These are phyloP conservation scores for Miltochrista miniata DNA, from an alignment of 2,888 invertebrate species.

Conservation along the genomic window DNA sequence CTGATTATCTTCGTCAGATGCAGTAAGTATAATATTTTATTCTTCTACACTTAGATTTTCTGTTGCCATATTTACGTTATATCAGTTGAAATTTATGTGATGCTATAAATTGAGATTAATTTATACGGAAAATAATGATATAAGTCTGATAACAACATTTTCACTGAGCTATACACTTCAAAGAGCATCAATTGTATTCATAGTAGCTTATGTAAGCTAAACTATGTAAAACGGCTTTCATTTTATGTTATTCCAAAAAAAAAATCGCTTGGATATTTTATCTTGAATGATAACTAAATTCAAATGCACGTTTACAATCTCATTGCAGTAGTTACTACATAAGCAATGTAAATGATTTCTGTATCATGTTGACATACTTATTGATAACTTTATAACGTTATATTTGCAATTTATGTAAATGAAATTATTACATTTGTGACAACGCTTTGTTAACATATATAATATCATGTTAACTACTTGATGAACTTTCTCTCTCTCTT, in stretches of 20 bases:
- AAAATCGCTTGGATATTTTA: no score
- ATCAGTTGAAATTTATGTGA: neutral
- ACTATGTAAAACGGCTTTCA: no score
- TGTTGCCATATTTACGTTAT: neutral
- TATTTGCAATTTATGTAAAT: neutral
- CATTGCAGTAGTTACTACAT: neutral
- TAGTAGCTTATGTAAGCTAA: no score
- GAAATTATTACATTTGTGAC: neutral
- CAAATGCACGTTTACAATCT: neutral
- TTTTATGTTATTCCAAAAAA: no score
- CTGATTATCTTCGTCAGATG: slow-evolving; percentile 84
- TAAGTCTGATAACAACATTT: no score
- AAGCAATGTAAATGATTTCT: neutral
- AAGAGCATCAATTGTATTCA: no score
- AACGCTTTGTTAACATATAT: neutral
- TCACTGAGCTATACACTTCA: no score
- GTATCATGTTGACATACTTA: neutral
- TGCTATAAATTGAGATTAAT: no score
- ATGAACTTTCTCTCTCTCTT: neutral
- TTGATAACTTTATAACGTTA: neutral
- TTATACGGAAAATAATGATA: no score
- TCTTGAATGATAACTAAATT: neutral
- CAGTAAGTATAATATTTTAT: slow-evolving; percentile 75
- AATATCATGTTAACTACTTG: no score
- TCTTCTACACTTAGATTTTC: neutral